Conservation (phyloP, 2,797 vertebrate genomes). For the Silurus aristotelis region DNA sequence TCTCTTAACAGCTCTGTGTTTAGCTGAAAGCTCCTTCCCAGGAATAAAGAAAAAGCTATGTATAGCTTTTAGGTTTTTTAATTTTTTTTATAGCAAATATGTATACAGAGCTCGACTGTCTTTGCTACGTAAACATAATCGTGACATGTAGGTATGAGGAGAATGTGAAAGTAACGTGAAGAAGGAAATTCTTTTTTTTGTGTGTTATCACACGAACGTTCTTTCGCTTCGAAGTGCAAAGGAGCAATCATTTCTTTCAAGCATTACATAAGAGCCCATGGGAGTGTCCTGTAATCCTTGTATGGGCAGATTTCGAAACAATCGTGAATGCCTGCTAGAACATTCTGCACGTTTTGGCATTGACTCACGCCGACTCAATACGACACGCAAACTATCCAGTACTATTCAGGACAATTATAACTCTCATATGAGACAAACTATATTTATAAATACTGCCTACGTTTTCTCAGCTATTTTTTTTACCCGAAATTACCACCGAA, state of each 20-base stretch:
- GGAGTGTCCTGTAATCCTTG: conserved; percentile 26
- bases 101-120: no score
- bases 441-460: no score
- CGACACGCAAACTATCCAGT: neutral
- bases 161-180: neutral
- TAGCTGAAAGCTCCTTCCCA: neutral
- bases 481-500: neutral
- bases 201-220: neutral
- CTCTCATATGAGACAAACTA: neutral
- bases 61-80: no score
- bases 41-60: neutral
- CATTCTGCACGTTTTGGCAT: conserved; percentile 31
- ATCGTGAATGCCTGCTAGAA: conserved; percentile 47
- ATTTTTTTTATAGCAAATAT: no score
- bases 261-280: conserved; percentile 17
- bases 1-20: conserved; percentile 28
- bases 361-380: conserved; percentile 15
- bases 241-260: neutral
- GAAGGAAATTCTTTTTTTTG: neutral
- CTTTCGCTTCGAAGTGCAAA: neutral
- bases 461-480: neutral
- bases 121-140: no score
- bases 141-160: neutral
- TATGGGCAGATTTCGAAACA: conserved; percentile 31
- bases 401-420: neutral